A percentile compares a stretch with the other conserved stretches of the same genome.
Conservation (phyloP, 2,888 invertebrate species). For the Perdita meconis region DNA sequence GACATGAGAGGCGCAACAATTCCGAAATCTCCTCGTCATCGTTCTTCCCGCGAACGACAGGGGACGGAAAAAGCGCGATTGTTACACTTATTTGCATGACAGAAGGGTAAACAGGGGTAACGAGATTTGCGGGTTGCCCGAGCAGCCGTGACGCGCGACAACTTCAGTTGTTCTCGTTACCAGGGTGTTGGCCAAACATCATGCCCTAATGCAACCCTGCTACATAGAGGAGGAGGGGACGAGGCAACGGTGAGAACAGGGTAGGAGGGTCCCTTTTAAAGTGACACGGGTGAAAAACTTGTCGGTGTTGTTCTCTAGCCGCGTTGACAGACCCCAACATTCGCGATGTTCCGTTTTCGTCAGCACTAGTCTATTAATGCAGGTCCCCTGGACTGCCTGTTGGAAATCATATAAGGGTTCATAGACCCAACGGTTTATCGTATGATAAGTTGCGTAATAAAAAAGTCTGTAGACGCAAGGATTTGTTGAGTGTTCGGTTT, state of each 20-base stretch:
- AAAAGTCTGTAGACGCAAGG: too few species aligned
- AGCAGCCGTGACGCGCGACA: constrained; percentile 60
- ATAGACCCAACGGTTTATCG: not conserved
- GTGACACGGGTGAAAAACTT: constrained; percentile 63
- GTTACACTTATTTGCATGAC: constrained; percentile 81
- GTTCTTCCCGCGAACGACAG: constrained; percentile 2
- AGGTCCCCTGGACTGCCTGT: not conserved
- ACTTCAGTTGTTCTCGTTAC: constrained; percentile 62
- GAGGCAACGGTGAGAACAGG: constrained; percentile 19
- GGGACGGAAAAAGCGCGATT: constrained; percentile 68
- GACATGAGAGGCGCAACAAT: constrained; percentile 16
- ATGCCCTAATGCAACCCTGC: constrained; percentile 64
- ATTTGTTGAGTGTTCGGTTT: too few species aligned
- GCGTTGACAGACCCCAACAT: constrained; percentile 19
- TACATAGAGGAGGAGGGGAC: not conserved
- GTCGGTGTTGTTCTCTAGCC: constrained; percentile 26
- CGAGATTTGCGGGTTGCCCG: constrained; percentile 75
- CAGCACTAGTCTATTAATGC: not conserved
- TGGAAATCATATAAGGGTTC: not conserved
- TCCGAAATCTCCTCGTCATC: constrained; percentile 16
- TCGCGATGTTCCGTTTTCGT: constrained; percentile 11
- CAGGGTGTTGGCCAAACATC: constrained; percentile 73
- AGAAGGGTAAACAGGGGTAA: constrained; percentile 79
- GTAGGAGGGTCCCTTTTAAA: constrained; percentile 44
- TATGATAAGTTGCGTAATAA: too few species aligned